phyloP scores from a whole-genome alignment of 2,113 vertebrate genomes.

The Gasterosteus aculeatus region DNA sequence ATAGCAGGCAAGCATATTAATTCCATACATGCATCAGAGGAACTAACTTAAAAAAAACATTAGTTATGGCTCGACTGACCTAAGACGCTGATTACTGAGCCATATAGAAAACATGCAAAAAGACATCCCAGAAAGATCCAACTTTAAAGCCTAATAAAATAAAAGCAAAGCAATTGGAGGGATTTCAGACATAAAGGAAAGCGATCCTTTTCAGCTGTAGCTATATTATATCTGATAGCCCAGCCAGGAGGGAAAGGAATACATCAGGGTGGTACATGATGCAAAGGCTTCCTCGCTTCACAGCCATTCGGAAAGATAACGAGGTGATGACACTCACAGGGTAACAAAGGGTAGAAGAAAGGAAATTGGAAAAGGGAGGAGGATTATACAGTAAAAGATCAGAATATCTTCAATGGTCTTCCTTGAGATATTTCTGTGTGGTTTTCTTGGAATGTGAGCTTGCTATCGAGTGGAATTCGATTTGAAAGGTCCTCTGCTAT shows the following conservation, averaged over 20 bases:
- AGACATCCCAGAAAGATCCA: background rate
- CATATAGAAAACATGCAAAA: background rate
- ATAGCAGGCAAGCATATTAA: background rate
- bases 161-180: slow-evolving; percentile 35
- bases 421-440: slow-evolving; percentile 41
- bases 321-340: slow-evolving; percentile 62
- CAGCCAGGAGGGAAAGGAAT: slow-evolving; percentile 45
- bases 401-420: slow-evolving; percentile 52
- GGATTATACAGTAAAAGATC: slow-evolving; percentile 36
- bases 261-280: slow-evolving; percentile 61
- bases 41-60: background rate
- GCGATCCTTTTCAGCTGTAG: slow-evolving; percentile 6
- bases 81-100: background rate
- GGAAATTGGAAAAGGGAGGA: slow-evolving; percentile 70
- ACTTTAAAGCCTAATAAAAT: slow-evolving; percentile 18
- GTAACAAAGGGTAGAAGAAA: slow-evolving; percentile 64
- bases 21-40: background rate
- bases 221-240: slow-evolving; percentile 52
- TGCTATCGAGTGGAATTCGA: slow-evolving; percentile 37
- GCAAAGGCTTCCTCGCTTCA: slow-evolving; percentile 34
- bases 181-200: slow-evolving; percentile 38
- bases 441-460: slow-evolving; percentile 37
- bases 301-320: slow-evolving; percentile 63
- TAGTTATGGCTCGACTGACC: background rate
- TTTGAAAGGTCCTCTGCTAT: slow-evolving; percentile 4